Conservation (phyloP, 2,888 invertebrate genomes). For the Psococerastis gibbosa region DNA sequence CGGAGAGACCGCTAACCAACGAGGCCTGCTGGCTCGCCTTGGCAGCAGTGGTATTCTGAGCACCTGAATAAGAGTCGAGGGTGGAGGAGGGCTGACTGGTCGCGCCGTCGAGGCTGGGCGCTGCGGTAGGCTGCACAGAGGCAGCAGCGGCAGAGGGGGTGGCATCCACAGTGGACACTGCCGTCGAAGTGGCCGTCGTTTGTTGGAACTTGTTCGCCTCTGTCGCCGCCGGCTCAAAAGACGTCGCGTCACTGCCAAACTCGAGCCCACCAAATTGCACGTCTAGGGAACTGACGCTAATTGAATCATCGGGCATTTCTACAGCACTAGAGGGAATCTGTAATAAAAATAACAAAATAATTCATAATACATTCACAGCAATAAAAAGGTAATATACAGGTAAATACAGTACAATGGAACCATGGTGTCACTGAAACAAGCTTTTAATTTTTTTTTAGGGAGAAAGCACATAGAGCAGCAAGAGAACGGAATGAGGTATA, state of each 20-base stretch:
- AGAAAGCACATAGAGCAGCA: too few relatives aligned
- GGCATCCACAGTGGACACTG: constrained; percentile 25
- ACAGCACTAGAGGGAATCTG: constrained; percentile 87
- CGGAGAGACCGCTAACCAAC: constrained; percentile 24
- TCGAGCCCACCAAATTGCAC: constrained; percentile 88
- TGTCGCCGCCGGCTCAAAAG: constrained; percentile 28
- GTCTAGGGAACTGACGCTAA: constrained; percentile 58
- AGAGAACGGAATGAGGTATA: too few relatives aligned
- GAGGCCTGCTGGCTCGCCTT: neutral
- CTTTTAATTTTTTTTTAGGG: too few relatives aligned
- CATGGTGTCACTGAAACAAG: too few relatives aligned
- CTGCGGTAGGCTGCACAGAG: neutral
- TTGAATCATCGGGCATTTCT: constrained; percentile 85
- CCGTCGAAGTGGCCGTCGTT: constrained; percentile 20
- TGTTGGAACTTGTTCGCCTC: constrained; percentile 28
- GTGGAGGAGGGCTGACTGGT: constrained; percentile 30
- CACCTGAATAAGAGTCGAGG: constrained; percentile 25
- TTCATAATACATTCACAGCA: too few relatives aligned
- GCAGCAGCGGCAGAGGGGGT: constrained; percentile 18
- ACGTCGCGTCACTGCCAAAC: constrained; percentile 37
- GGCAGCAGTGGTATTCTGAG: constrained; percentile 13
- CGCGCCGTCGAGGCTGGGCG: constrained; percentile 19
- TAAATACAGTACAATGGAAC: too few relatives aligned
- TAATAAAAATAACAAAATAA: too few relatives aligned
- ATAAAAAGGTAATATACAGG: too few relatives aligned